These are phyloP conservation scores for Drosophila incognita DNA, from an alignment of 2,888 invertebrate species.

Conservation along the genomic window DNA sequence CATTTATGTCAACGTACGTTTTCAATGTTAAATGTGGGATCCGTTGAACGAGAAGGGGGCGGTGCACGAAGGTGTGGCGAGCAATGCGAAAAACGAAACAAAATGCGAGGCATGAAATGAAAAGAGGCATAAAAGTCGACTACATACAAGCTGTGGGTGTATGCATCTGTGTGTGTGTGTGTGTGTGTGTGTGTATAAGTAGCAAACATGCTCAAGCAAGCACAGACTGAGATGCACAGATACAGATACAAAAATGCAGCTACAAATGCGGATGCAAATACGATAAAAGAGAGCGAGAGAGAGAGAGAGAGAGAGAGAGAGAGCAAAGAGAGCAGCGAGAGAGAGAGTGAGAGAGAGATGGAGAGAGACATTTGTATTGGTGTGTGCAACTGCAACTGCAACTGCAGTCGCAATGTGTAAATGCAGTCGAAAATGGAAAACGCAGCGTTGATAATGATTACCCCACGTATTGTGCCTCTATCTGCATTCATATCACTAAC, in stretches of 20 bases:
- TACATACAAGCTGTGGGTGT: constrained; percentile 10
- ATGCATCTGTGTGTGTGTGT: constrained; percentile 9
- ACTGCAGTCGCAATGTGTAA: constrained; percentile 11
- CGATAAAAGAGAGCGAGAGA: background rate
- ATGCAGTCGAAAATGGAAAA: constrained; percentile 47
- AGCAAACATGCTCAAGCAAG: constrained; percentile 42
- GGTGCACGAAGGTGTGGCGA: background rate
- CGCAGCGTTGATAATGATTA: constrained; percentile 41
- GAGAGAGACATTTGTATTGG: background rate
- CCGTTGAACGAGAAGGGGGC: constrained; percentile 2
- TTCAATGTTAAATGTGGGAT: constrained; percentile 76
- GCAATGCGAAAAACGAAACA: constrained; percentile 36
- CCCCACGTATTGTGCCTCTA: constrained; percentile 27
- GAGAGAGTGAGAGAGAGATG: background rate
- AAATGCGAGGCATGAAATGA: constrained; percentile 54
- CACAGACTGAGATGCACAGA: constrained; percentile 11
- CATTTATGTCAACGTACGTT: constrained; percentile 82
- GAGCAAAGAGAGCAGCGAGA: background rate
- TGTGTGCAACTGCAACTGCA: constrained; percentile 36
- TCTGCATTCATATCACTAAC: constrained; percentile 37
- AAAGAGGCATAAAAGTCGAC: constrained; percentile 59
- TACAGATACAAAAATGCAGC: background rate
- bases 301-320: background rate
- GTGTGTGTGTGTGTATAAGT: background rate
- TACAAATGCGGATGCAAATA: constrained; percentile 7